Evolutionary conservation across 2,797 vertebrate genomes (phyloP).

Genomic region (Phoxinus dragarum): DNA sequence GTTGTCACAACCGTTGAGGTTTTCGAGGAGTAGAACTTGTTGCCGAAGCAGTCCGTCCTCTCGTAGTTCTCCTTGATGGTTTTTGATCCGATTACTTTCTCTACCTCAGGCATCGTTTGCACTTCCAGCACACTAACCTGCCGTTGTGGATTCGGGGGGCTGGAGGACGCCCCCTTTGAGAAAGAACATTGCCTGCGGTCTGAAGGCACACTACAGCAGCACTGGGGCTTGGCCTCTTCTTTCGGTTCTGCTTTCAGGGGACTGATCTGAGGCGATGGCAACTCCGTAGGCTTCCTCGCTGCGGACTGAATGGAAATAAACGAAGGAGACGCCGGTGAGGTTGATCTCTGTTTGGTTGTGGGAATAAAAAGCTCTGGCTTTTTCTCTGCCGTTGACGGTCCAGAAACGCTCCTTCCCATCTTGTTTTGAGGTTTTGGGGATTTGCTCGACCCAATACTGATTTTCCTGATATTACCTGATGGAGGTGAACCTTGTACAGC

Average conservation of each 20-base stretch:
- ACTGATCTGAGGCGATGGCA: slow-evolving; percentile 30
- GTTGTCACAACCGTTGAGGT: slow-evolving; percentile 82
- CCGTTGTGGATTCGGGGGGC: slow-evolving; percentile 67
- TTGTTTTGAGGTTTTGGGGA: slow-evolving; percentile 67
- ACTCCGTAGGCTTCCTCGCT: slow-evolving; percentile 78
- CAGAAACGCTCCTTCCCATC: slow-evolving; percentile 36
- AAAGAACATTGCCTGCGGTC: slow-evolving; percentile 35
- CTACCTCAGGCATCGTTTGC: slow-evolving; percentile 75
- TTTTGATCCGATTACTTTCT: slow-evolving; percentile 75
- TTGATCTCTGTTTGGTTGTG: slow-evolving; percentile 69
- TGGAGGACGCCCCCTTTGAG: slow-evolving; percentile 60
- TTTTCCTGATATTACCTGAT: slow-evolving; percentile 79
- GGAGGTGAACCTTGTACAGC: slow-evolving; percentile 66
- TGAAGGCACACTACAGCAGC: slow-evolving; percentile 50
- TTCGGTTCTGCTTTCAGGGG: slow-evolving; percentile 56
- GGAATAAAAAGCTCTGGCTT: slow-evolving; percentile 59
- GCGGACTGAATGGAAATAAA: slow-evolving; percentile 90
- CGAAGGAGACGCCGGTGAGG: slow-evolving; percentile 84
- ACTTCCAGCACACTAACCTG: slow-evolving; percentile 83
- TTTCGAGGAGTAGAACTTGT: slow-evolving; percentile 80
- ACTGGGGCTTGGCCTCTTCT: slow-evolving; percentile 61
- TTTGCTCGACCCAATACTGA: slow-evolving; percentile 83
- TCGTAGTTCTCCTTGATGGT: slow-evolving; percentile 83
- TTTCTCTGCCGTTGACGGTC: slow-evolving; percentile 38
- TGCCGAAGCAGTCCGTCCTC: slow-evolving; percentile 81